phyloP scores from a whole-genome alignment of 2,888 invertebrate species.

The Neoitamus cyanurus region DNA sequence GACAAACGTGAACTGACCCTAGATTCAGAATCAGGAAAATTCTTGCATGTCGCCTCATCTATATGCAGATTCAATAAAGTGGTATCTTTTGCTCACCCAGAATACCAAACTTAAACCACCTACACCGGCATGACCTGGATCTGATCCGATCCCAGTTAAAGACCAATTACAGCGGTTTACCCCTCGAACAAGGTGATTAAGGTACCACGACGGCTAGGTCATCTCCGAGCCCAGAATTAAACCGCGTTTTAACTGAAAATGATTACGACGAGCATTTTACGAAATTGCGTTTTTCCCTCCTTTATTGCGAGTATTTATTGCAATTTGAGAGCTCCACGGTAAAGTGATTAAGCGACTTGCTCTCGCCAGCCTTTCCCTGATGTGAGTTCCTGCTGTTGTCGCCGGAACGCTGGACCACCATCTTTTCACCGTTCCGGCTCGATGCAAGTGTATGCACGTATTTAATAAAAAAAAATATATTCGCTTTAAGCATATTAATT shows the following conservation, averaged over 20 bases:
- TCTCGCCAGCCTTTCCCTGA: not conserved
- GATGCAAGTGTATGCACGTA: not conserved
- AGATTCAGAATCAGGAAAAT: too few relatives aligned
- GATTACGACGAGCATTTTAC: constrained; percentile 17
- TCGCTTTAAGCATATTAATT: not conserved
- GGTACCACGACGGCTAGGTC: not conserved
- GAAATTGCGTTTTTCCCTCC: constrained; percentile 27
- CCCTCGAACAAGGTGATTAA: constrained; percentile 28
- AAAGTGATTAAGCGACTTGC: constrained; percentile 27
- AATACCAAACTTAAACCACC: not conserved
- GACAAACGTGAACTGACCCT: too few relatives aligned
- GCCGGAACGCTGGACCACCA: not conserved
- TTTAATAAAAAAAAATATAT: constrained; percentile 5
- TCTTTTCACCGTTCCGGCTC: not conserved
- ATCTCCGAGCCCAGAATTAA: not conserved
- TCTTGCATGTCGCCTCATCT: too few relatives aligned
- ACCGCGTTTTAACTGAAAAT: constrained; percentile 32
- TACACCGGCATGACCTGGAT: not conserved
- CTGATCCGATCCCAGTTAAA: not conserved
- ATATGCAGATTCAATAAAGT: too few relatives aligned
- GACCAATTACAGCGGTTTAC: constrained; percentile 8
- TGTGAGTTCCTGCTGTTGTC: not conserved
- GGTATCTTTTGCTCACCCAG: not conserved
- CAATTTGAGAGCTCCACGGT: constrained; percentile 22
- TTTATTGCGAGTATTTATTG: constrained; percentile 26